Percentiles rank a stretch among this genome's conserved stretches.
These are phyloP conservation scores for Dugesia japonica DNA, from an alignment of 2,888 invertebrate genomes.

Conservation along the genomic window DNA sequence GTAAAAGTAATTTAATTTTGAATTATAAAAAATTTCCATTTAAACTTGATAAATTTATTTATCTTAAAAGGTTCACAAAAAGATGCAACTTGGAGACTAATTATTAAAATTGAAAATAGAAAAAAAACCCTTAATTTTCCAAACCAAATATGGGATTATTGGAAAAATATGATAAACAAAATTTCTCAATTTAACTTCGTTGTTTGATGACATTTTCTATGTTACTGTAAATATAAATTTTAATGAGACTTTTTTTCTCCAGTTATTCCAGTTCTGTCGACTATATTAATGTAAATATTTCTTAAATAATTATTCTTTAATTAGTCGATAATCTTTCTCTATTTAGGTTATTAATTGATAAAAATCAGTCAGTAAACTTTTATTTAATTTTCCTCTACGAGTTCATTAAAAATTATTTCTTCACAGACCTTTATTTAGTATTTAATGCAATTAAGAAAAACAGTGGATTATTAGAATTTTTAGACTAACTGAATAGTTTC, in stretches of 20 bases:
- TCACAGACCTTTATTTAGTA: neutral
- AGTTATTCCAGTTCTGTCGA: neutral
- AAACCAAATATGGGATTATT: neutral
- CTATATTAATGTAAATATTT: slow-evolving; percentile 15
- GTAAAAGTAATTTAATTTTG: no score
- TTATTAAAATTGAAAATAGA: neutral
- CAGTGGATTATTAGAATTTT: no score
- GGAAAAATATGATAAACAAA: slow-evolving; percentile 4
- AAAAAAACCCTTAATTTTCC: neutral
- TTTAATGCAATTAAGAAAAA: slow-evolving; percentile 12
- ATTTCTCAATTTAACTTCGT: slow-evolving; percentile 8
- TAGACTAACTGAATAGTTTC: no score
- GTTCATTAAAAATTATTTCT: neutral
- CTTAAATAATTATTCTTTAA: neutral
- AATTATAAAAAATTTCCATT: neutral
- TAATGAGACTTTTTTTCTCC: neutral
- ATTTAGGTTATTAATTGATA: neutral
- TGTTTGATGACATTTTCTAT: slow-evolving; percentile 20
- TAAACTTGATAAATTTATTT: neutral
- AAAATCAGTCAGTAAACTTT: neutral
- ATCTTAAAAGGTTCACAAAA: neutral
- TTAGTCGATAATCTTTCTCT: neutral
- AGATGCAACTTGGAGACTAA: neutral
- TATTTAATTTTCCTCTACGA: neutral
- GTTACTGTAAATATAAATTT: slow-evolving; percentile 7